A percentile compares a stretch with the other conserved stretches of the same genome.
Conservation (phyloP, 2,888 invertebrate species). For the Kryphioiulus occultus region DNA sequence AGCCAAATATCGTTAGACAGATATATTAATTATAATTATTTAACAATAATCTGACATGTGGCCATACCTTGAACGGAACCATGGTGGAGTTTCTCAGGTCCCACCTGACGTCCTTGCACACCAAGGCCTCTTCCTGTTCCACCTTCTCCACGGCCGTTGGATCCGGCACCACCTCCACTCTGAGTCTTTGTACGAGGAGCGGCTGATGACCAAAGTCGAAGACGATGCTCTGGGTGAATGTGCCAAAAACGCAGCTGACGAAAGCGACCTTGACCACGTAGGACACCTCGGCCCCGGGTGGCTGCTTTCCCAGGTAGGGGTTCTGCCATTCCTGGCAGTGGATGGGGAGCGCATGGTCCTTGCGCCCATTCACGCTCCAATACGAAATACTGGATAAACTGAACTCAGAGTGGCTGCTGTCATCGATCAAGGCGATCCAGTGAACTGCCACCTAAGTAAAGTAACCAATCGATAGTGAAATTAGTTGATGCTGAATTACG, state of each 20-base stretch:
- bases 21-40: too few species aligned
- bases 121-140: slow-evolving; percentile 56
- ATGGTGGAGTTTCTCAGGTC: slow-evolving; percentile 68
- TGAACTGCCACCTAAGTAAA: slow-evolving; percentile 45
- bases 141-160: slow-evolving; percentile 64
- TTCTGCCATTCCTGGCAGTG: slow-evolving; percentile 61
- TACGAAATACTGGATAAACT: not conserved
- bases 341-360: slow-evolving; percentile 54
- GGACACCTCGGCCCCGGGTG: not conserved
- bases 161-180: slow-evolving; percentile 78
- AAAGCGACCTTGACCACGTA: slow-evolving; percentile 62
- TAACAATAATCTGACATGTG: not conserved
- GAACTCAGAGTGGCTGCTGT: slow-evolving; percentile 44
- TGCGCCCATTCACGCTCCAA: slow-evolving; percentile 38
- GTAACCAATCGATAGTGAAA: not conserved
- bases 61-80: slow-evolving; percentile 61
- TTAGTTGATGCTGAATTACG: too few species aligned
- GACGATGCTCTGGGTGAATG: slow-evolving; percentile 78
- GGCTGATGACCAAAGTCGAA: slow-evolving; percentile 73
- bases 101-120: slow-evolving; percentile 67
- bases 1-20: too few species aligned
- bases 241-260: slow-evolving; percentile 76
- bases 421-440: slow-evolving; percentile 48
- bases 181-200: slow-evolving; percentile 67
- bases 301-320: slow-evolving; percentile 17